Evolutionary conservation across 2,888 invertebrate genomes (phyloP).

Genomic region (Yponomeuta cagnagella): DNA sequence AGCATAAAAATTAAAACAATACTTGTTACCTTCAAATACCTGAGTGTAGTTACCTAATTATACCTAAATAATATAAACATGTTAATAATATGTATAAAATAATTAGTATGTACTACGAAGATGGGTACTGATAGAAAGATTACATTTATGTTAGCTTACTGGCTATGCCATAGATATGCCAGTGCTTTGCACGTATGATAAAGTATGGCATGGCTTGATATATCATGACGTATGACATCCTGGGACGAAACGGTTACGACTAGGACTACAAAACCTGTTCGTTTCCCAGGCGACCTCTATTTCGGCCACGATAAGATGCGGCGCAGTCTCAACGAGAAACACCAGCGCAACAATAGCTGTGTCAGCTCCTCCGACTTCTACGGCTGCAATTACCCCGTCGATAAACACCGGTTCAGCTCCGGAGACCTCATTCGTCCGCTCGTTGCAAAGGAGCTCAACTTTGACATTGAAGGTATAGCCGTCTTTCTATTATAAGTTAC

Average conservation of each 20-base stretch:
- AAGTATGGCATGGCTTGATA: no score
- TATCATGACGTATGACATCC: not conserved
- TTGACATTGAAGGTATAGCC: slow-evolving; percentile 45
- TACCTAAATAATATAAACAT: no score
- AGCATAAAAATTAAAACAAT: no score
- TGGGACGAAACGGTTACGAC: not conserved
- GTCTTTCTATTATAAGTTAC: not conserved
- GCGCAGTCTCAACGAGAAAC: slow-evolving; percentile 69
- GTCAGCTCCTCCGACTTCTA: slow-evolving; percentile 73
- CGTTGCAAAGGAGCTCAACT: slow-evolving; percentile 61
- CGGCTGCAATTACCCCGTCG: slow-evolving; percentile 72
- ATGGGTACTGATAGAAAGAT: no score
- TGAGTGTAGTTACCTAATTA: no score
- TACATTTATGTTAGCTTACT: no score
- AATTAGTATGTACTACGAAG: no score
- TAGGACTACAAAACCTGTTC: not conserved
- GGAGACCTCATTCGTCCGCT: slow-evolving; percentile 66
- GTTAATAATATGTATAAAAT: no score
- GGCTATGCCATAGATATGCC: no score
- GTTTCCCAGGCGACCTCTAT: slow-evolving; percentile 59
- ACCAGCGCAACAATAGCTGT: slow-evolving; percentile 71
- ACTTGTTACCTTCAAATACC: no score
- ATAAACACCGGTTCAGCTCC: slow-evolving; percentile 68
- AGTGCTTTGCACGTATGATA: no score
- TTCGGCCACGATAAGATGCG: slow-evolving; percentile 65